Evolutionary conservation across 2,797 vertebrate species (phyloP).

Genomic region (Oryzias dopingdopingensis): DNA sequence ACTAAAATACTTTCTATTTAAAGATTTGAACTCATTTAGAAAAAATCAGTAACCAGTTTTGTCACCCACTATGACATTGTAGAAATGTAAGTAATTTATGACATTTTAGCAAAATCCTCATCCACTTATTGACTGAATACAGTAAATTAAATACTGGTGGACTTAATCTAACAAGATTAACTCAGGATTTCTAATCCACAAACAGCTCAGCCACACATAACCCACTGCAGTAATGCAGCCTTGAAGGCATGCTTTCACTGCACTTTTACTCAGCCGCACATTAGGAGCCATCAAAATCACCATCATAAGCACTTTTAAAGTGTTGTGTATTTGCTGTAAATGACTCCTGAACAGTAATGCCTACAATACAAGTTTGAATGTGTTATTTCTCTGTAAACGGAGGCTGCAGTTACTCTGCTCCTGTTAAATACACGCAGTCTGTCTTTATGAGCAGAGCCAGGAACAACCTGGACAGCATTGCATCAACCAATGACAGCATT

Average conservation of each 20-base stretch:
- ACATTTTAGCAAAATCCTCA: constrained; percentile 14
- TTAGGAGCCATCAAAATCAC: not conserved
- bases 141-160: constrained; percentile 36
- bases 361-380: not conserved
- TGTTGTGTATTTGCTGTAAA: not conserved
- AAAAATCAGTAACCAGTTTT: no score
- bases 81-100: not conserved
- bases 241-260: constrained; percentile 1
- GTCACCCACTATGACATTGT: no score
- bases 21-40: no score
- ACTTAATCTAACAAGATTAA: constrained; percentile 53
- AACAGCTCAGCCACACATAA: constrained; percentile 24
- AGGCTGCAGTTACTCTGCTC: not conserved
- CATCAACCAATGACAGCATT: constrained; percentile 22
- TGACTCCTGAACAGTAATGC: not conserved
- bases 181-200: constrained; percentile 49
- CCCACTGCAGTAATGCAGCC: constrained; percentile 4
- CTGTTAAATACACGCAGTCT: not conserved
- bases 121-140: constrained; percentile 29
- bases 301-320: not conserved
- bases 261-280: not conserved
- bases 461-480: not conserved
- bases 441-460: constrained; percentile 13
- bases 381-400: constrained; percentile 2
- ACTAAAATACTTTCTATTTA: no score